These are phyloP conservation scores for Zaprionus kolodkinae DNA, from an alignment of 1,140 invertebrate species.

Conservation along the genomic window DNA sequence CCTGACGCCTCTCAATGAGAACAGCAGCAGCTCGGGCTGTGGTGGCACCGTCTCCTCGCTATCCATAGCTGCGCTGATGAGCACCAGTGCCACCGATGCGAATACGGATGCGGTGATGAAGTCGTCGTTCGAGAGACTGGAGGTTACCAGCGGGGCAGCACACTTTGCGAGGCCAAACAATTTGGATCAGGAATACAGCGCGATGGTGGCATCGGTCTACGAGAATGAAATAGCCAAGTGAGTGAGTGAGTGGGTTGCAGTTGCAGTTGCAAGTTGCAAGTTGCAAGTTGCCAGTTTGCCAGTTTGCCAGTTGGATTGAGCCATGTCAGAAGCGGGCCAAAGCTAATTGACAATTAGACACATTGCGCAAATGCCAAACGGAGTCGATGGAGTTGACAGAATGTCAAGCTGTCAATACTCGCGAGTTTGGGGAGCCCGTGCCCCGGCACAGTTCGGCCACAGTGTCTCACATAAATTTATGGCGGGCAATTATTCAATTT, in stretches of 20 bases:
- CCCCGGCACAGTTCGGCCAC: conserved; percentile 46
- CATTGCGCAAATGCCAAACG: conserved; percentile 49
- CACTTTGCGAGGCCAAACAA: conserved; percentile 57
- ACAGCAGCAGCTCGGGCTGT: conserved; percentile 71
- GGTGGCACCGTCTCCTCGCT: conserved; percentile 62
- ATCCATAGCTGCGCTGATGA: conserved; percentile 50
- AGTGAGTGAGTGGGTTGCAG: conserved; percentile 71
- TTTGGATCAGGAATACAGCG: conserved; percentile 77
- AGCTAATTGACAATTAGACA: conserved; percentile 76
- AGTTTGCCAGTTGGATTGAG: conserved; percentile 29
- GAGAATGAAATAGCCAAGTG: conserved; percentile 68
- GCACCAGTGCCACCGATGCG: conserved; percentile 29
- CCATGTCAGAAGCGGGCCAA: conserved; percentile 25
- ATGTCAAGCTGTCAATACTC: conserved; percentile 58
- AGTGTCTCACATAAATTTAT: conserved; percentile 81
- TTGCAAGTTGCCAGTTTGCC: conserved; percentile 9
- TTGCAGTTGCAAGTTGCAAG: not conserved
- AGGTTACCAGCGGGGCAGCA: conserved; percentile 35
- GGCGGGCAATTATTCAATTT: conserved; percentile 79
- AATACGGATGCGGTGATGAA: conserved; percentile 70
- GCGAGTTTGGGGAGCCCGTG: conserved; percentile 30
- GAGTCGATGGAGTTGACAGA: conserved; percentile 43
- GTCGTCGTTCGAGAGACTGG: conserved; percentile 67
- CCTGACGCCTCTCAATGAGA: conserved; percentile 53
- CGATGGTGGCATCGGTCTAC: conserved; percentile 77